Evolutionary conservation across 2,888 invertebrate genomes (phyloP), one percentile per base, ranked within the genome.

Genomic region (Boloria selene): DNA sequence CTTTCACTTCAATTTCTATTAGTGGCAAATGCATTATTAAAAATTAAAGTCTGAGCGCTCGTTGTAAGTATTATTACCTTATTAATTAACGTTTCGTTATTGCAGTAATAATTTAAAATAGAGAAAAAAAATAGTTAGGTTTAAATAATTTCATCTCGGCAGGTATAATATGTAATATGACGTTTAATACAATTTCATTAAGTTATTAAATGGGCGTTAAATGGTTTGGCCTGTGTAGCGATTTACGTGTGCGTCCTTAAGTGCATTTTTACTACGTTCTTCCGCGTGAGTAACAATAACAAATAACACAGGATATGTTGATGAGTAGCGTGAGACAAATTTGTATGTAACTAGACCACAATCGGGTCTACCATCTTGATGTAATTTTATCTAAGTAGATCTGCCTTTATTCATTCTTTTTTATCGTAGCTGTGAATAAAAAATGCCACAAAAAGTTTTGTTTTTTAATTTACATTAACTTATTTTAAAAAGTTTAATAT

Each of bases 261-360:
- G 54, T 61, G 64, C 70, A 70, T 70, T 70, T 70, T 70, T 70
- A 70, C 70, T 65, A 65, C 42, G 69, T 55, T 67, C 71, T 71
- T 71, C 71, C 71, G 71, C 71, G 65, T 71, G 69, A 69, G 67
- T 71, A 70, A 64, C 68, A 69, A 63, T 50, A 47, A 55, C 67
- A 65, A 68, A 62, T 62, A 61, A 64, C 49, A 69, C 70, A 70
- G 68, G 70, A 70, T 67, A 62, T 68, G 65, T 65, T 68, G 50
- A 61, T 63, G 70, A 65, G 58, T 61, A 68, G 68, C 70, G 70
- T 70, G 71, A 68, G 67, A 69, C 67, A 68, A 60, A 70, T 71
- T 61, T 61, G 62, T 70, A 61, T 68, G 68, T 68, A 68, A 62
- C 65, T 54, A 67, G 65, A 66, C 66, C 65, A 64, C 61, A 58